Evolutionary conservation across 1,140 invertebrate species (phyloP), one percentile per base, ranked within the genome.

Genomic region (Vanessa atalanta): DNA sequence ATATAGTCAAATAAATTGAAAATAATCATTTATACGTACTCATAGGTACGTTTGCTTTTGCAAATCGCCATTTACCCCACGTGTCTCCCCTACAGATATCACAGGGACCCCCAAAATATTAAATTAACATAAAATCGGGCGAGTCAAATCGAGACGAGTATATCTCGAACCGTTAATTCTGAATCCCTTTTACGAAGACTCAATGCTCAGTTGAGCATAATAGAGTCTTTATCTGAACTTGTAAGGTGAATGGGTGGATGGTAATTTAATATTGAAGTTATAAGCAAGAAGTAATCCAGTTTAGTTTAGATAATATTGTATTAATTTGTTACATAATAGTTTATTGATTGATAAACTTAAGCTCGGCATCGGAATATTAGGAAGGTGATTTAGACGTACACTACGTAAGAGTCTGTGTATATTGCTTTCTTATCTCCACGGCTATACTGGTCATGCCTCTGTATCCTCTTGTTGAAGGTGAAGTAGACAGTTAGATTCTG

Each of bases 131-230:
- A 89, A 88, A 87, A 61, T 61, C 26, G 57, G 79, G 78, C 78
- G 77, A 73, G 69, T 87, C 83, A 85, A 89, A 89, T 88, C 82
- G 88, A 88, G 82, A 87, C 85, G 80, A 83, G 82, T 86, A 83
- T 88, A 86, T 88, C 80, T 86, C 77, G 88, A 86, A 86, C 79
- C 86, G 83, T 87, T 88, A 88, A 87, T 89, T 88, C 47, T 71
- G 53, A 13, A 23, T 57, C 50, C 72, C 70, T 72, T 78, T 74
- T 73, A 48, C 57, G 57, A 37, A 37, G 57, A 61, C 72, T 84
- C 79, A 84, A 84, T 87, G 80, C 72, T 70, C 55, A 43, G 70
- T 67, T 86, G 83, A 88, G 73, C 82, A 81, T 76, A 79, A 86
- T 84, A 73, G 51, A 73, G 51, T 47, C 61, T 71, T 71, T 71